Conservation (phyloP, 92 coral and sea anemone genomes). For the Micromussa lordhowensis region DNA sequence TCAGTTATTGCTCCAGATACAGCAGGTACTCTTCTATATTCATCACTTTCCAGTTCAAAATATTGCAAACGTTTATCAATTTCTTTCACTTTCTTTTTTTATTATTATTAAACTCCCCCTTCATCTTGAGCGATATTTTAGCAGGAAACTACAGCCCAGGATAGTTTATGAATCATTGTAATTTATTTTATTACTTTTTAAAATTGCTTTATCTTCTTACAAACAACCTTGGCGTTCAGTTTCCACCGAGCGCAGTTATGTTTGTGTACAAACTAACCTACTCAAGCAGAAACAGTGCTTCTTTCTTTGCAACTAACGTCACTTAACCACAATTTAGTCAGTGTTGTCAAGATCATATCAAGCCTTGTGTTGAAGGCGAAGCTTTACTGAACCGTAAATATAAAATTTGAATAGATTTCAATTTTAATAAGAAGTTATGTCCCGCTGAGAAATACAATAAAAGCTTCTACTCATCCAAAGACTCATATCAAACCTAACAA, state of each 20-base stretch:
- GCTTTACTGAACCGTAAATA: slow-evolving; percentile 40
- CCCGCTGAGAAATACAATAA: slow-evolving; percentile 49
- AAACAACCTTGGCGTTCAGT: neutral
- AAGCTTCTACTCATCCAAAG: neutral
- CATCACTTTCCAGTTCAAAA: slow-evolving; percentile 13
- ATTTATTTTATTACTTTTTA: neutral
- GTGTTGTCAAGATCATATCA: slow-evolving; percentile 13
- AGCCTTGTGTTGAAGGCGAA: neutral
- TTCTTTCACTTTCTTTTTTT: neutral
- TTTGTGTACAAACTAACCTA: neutral
- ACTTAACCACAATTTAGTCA: neutral
- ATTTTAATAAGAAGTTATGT: slow-evolving; percentile 14
- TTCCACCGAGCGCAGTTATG: too few relatives aligned
- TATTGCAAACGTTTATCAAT: slow-evolving; percentile 15
- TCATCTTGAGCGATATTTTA: neutral
- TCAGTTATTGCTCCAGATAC: slow-evolving; percentile 10
- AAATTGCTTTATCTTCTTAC: neutral
- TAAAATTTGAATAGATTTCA: slow-evolving; percentile 40
- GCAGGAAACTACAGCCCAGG: slow-evolving; percentile 8
- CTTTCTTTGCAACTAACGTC: neutral
- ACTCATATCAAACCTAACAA: slow-evolving; percentile 1
- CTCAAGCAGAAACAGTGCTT: neutral
- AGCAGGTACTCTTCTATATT: slow-evolving; percentile 35
- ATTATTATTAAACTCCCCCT: slow-evolving; percentile 1
- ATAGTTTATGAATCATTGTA: slow-evolving; percentile 3